A percentile compares a stretch with the other conserved stretches of the same genome.
Evolutionary conservation across 2,888 invertebrate genomes (phyloP).

Genomic region (Pocota personata): DNA sequence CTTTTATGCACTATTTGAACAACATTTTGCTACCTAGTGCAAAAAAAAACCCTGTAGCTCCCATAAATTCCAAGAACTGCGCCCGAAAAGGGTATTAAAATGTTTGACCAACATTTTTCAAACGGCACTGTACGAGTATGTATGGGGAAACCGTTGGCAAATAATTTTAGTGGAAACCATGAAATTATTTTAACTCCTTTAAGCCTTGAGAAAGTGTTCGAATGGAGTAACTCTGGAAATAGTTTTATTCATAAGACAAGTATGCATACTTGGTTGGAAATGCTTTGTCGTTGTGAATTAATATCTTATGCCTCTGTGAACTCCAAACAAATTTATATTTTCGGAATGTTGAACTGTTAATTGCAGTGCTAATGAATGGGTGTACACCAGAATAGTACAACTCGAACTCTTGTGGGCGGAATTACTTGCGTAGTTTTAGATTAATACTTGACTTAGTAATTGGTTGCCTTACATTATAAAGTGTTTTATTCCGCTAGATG

Average conservation of each 20-base stretch:
- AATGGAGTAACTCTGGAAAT: not conserved
- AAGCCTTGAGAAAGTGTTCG: not conserved
- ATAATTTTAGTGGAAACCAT: not conserved
- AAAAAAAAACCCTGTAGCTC: no score
- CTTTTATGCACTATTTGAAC: no score
- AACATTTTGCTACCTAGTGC: no score
- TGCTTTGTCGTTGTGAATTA: not conserved
- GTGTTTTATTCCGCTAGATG: not conserved
- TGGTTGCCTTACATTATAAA: not conserved
- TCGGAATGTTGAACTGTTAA: conserved; percentile 24
- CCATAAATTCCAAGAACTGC: no score
- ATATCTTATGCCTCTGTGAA: not conserved
- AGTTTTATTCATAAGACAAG: not conserved
- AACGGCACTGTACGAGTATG: no score
- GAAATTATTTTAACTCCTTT: not conserved
- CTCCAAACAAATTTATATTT: conserved; percentile 2
- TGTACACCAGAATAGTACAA: not conserved
- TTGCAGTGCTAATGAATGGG: conserved; percentile 8
- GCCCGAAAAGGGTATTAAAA: no score
- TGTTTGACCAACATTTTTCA: no score
- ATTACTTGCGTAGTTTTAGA: not conserved
- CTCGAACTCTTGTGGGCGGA: not conserved
- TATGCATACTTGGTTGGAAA: not conserved
- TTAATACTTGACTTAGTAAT: not conserved
- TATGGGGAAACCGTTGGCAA: not conserved